phyloP scores from a whole-genome alignment of 2,797 vertebrate species.

The Rhadinocentrus ornatus region DNA sequence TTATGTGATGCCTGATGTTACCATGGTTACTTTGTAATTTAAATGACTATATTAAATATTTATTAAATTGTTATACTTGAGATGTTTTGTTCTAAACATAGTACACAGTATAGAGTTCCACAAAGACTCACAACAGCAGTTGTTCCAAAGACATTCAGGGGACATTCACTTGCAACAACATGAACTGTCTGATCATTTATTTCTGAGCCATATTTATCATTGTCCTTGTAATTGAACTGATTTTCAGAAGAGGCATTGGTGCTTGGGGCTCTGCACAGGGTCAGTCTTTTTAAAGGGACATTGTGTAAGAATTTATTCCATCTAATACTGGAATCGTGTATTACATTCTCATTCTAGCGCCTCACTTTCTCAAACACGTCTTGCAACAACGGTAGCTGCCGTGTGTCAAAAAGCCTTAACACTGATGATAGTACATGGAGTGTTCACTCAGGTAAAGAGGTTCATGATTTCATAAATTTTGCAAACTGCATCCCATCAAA shows the following conservation, averaged over 20 bases:
- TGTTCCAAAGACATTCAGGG: background rate
- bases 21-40: background rate
- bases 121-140: background rate
- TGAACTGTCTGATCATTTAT: background rate
- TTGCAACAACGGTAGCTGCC: too few relatives aligned
- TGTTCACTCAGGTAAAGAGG: too few relatives aligned
- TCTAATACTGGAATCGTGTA: too few relatives aligned
- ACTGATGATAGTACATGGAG: too few relatives aligned
- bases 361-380: too few relatives aligned
- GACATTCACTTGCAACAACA: conserved; percentile 21
- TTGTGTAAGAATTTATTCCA: too few relatives aligned
- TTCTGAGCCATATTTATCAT: background rate
- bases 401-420: too few relatives aligned
- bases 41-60: conserved; percentile 3
- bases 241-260: background rate
- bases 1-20: background rate
- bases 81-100: background rate
- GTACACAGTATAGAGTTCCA: background rate
- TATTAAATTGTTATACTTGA: background rate
- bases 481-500: too few relatives aligned
- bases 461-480: too few relatives aligned
- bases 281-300: background rate
- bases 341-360: too few relatives aligned
- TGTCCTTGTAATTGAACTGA: background rate
- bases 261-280: background rate